phyloP scores from a whole-genome alignment of 2,888 invertebrate species.

The Beris chalybata region DNA sequence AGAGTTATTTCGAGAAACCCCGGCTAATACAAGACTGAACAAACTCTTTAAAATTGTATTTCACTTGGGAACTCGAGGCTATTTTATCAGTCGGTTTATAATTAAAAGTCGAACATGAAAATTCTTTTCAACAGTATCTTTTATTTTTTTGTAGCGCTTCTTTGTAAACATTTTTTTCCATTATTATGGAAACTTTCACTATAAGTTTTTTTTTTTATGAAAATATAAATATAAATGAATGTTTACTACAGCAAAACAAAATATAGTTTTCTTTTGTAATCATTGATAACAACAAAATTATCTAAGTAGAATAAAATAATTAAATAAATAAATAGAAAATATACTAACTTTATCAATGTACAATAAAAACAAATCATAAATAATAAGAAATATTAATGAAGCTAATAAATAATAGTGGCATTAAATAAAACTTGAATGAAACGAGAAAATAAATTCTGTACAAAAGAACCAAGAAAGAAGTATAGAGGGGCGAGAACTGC shows the following conservation, averaged over 20 bases:
- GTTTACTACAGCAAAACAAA: not conserved
- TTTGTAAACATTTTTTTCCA: constrained; percentile 25
- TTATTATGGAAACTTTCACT: constrained; percentile 4
- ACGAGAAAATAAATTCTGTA: constrained; percentile 20
- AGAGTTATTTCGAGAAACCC: too few species aligned
- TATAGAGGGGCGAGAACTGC: too few species aligned
- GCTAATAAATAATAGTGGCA: constrained; percentile 1
- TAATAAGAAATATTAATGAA: constrained; percentile 1
- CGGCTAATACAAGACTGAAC: too few species aligned
- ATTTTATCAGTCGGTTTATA: too few species aligned
- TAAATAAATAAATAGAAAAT: constrained; percentile 10
- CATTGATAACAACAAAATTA: constrained; percentile 9
- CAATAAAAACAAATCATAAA: not conserved
- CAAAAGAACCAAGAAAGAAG: constrained; percentile 11
- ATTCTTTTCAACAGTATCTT: too few species aligned
- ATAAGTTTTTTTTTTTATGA: not conserved
- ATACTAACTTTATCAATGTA: constrained; percentile 1
- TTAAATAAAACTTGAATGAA: constrained; percentile 4
- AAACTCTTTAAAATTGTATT: too few species aligned
- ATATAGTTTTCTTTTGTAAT: not conserved
- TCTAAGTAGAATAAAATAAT: constrained; percentile 6
- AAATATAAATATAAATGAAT: not conserved
- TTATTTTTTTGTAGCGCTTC: not conserved
- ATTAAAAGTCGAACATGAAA: too few species aligned
- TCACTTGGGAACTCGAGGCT: too few species aligned